Evolutionary conservation across 1,140 invertebrate genomes (phyloP).

Genomic region (Berghia stephanieae): DNA sequence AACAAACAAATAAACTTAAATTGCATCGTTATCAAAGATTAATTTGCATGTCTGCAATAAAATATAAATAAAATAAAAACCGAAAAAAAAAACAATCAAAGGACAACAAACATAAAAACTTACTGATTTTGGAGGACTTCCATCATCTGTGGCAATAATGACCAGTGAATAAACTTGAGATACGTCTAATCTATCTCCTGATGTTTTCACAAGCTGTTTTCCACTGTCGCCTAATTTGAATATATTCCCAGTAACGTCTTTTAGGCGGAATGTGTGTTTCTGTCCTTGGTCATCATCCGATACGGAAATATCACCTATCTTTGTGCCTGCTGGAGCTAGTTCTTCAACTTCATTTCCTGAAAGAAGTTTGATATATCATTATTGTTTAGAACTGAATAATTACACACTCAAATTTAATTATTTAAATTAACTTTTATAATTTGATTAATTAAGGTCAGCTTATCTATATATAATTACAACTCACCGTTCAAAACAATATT

Average conservation of each 20-base stretch:
- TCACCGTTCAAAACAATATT: conserved; percentile 38
- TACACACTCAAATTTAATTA: no score
- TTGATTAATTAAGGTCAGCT: background rate
- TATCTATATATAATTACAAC: background rate
- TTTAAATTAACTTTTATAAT: background rate
- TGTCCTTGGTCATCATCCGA: conserved; percentile 43
- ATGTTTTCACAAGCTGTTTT: conserved; percentile 37
- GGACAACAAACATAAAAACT: background rate
- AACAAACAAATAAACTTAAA: no score
- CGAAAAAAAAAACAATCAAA: background rate
- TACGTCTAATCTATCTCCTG: conserved; percentile 36
- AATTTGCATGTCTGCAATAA: background rate
- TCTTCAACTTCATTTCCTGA: conserved; percentile 38
- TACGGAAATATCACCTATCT: conserved; percentile 37
- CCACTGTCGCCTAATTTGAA: conserved; percentile 29
- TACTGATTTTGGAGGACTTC: conserved; percentile 34
- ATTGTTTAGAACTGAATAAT: no score
- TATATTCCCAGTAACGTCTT: conserved; percentile 24
- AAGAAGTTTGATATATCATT: background rate
- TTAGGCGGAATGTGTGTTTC: conserved; percentile 34
- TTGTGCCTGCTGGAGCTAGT: conserved; percentile 21
- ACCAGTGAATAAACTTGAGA: conserved; percentile 35
- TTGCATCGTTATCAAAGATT: background rate
- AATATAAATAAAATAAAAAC: background rate
- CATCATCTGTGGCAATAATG: conserved; percentile 39